Evolutionary conservation across 2,797 vertebrate species (phyloP).

Genomic region (Fratercula arctica): DNA sequence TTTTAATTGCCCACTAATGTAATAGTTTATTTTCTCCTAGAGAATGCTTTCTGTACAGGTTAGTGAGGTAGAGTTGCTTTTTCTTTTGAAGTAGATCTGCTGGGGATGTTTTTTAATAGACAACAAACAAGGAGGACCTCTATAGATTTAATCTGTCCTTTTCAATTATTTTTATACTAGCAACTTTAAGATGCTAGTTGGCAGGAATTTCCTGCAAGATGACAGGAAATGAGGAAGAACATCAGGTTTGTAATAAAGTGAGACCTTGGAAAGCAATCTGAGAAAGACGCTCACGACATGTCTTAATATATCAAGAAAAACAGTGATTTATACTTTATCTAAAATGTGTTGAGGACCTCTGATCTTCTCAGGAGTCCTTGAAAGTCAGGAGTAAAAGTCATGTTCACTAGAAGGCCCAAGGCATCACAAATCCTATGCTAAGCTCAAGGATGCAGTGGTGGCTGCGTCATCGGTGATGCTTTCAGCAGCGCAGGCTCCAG

Average conservation of each 20-base stretch:
- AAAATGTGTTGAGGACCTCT: neutral
- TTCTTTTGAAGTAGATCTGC: neutral
- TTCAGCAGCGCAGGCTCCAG: neutral
- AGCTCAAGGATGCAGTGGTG: neutral
- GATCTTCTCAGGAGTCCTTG: neutral
- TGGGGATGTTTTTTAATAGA: neutral
- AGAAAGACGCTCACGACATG: neutral
- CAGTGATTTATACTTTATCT: neutral
- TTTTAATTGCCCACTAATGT: slow-evolving; percentile 28
- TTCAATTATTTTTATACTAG: neutral
- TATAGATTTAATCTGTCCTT: neutral
- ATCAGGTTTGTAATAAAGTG: neutral
- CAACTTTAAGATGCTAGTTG: neutral
- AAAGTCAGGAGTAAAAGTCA: neutral
- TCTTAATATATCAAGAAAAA: neutral
- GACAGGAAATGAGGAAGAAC: neutral
- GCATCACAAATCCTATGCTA: neutral
- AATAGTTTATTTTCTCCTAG: neutral
- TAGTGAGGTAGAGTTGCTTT: slow-evolving; percentile 6
- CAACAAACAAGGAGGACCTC: neutral
- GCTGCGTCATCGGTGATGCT: neutral
- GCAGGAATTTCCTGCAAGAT: no score
- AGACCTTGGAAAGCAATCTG: neutral
- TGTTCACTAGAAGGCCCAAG: neutral
- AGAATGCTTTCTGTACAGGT: slow-evolving; percentile 1